A percentile compares a stretch with the other conserved stretches of the same genome.
These are phyloP conservation scores for Aleiodes alternator DNA, from an alignment of 2,888 invertebrate genomes.

Conservation along the genomic window DNA sequence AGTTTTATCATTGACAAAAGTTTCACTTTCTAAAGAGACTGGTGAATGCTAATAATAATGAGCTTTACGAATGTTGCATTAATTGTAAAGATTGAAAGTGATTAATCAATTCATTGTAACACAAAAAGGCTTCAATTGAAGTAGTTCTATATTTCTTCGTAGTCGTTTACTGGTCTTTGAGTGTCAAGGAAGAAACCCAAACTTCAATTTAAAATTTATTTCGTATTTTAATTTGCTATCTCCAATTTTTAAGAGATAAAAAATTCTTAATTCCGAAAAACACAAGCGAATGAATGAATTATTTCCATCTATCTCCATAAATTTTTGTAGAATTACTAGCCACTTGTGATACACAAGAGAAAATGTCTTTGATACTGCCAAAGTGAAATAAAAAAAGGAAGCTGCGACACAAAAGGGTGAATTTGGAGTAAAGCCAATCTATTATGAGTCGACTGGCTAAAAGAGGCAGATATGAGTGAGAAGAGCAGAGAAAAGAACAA, in stretches of 20 bases:
- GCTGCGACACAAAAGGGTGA: not conserved
- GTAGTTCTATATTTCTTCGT: no score
- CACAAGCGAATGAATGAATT: not conserved
- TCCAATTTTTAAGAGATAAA: no score
- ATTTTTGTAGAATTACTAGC: conserved; percentile 21
- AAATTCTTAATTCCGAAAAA: no score
- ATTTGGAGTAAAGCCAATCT: conserved; percentile 31
- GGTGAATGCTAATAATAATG: conserved; percentile 22
- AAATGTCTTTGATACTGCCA: conserved; percentile 5
- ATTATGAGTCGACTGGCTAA: conserved; percentile 5
- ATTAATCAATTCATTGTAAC: not conserved
- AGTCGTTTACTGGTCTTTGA: no score
- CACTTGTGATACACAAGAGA: conserved; percentile 25
- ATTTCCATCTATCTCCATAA: not conserved
- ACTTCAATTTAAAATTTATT: no score
- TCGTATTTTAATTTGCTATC: no score
- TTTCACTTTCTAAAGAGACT: not conserved
- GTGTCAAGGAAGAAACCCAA: no score
- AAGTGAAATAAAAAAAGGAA: not conserved
- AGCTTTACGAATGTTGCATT: not conserved
- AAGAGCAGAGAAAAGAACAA: not conserved
- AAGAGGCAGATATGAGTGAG: not conserved
- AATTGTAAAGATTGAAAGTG: no score
- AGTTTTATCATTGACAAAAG: conserved; percentile 38
- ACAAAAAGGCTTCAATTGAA: no score